Evolutionary conservation across 2,797 vertebrate species (phyloP), one percentile per base, ranked within the genome.

Genomic region (Phoxinus dragarum): DNA sequence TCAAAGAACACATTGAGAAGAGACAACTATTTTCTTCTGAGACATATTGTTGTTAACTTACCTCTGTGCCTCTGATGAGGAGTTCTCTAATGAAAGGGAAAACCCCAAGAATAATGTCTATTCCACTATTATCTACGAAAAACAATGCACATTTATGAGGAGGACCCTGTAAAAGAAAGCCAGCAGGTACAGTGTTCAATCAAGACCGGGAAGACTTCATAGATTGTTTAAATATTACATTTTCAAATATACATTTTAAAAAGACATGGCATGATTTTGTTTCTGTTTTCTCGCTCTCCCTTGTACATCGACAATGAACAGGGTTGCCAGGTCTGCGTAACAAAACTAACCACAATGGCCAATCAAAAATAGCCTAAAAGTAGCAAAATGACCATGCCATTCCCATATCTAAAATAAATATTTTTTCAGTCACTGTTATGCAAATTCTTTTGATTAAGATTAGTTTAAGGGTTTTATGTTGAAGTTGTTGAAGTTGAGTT

Each of bases 71-170:
- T 91, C 98, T 95, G 94, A 94, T 95, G 90, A 99, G 97, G 88
- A 99, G 97, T 93, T 99, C 98, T 96, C 98, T 95, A 93, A 99
- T 96, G 96, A 99, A 99, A 92, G 98, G 98, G 94, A 99, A 99
- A 93, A 99, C 97, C 90, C 98, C 98, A 93, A 99, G 96, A 95
- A 99, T 99, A 94, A 99, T 97, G 96, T 99, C 98, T 93, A 99
- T 95, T 93, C 98, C 98, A 94, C 98, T 99, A 96, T 99, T 99
- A 97, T 99, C 98, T 96, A 99, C 97, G 95, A 99, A 99, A 96
- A 99, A 99, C 96, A 99, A 98, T 95, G 98, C 98, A 97, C 98
- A 99, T 97, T 97, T 98, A 93, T 99, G 98, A 97, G 98, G 97
- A 89, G 96, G 96, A 92, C 97, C 98, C 98, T 99, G 97, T 78